These are phyloP conservation scores for Tautogolabrus adspersus DNA, from an alignment of 2,113 vertebrate genomes.

Conservation along the genomic window DNA sequence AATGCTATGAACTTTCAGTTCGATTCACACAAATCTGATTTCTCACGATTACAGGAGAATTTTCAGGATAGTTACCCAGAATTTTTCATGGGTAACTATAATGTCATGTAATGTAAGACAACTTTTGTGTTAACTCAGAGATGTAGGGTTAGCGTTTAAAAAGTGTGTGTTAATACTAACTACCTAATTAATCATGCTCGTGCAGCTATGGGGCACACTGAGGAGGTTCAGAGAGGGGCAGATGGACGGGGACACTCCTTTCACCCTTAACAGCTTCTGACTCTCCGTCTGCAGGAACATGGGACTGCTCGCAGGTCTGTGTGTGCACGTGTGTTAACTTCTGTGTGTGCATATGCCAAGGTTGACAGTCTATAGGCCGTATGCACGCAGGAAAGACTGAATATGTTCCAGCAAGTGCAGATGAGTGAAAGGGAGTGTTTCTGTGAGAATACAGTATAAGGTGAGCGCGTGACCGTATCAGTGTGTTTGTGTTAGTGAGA, in stretches of 20 bases:
- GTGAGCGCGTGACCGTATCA: slow-evolving; percentile 10
- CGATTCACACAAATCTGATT: neutral
- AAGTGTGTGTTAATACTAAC: slow-evolving; percentile 4
- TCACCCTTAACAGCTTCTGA: slow-evolving; percentile 35
- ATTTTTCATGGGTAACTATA: neutral
- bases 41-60: no score
- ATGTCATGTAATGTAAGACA: neutral
- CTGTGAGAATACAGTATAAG: neutral
- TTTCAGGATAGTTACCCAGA: no score
- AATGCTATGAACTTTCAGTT: neutral
- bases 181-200: slow-evolving; percentile 48
- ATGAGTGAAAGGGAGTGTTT: slow-evolving; percentile 7
- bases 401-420: neutral
- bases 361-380: no score
- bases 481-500: neutral
- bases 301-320: slow-evolving; percentile 23
- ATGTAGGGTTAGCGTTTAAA: slow-evolving; percentile 29
- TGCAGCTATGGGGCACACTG: slow-evolving; percentile 39
- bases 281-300: slow-evolving; percentile 26
- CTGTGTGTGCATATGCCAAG: neutral
- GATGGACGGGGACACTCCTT: slow-evolving; percentile 60
- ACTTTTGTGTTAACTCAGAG: slow-evolving; percentile 21
- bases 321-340: slow-evolving; percentile 9
- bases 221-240: slow-evolving; percentile 54
- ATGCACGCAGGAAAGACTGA: neutral